Evolutionary conservation across 2,113 vertebrate genomes (phyloP).

Genomic region (Pyxicephalus adspersus): DNA sequence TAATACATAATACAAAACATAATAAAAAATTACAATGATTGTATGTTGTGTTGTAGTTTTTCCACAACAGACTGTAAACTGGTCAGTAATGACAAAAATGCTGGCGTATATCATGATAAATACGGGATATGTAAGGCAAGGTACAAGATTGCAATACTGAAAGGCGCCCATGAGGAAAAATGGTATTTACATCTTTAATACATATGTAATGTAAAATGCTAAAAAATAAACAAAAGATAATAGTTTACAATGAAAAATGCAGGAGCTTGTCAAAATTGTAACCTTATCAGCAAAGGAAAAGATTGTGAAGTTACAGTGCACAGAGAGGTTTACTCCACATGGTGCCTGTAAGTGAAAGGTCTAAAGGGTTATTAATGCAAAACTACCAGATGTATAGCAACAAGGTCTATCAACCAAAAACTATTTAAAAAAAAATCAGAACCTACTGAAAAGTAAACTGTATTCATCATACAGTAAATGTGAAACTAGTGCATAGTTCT

Average conservation of each 20-base stretch:
- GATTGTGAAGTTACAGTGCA: background rate
- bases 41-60: background rate
- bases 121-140: slow-evolving; percentile 74
- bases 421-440: no score
- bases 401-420: no score
- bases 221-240: slow-evolving; percentile 29
- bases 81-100: slow-evolving; percentile 45
- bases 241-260: background rate
- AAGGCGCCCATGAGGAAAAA: slow-evolving; percentile 65
- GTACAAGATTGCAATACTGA: slow-evolving; percentile 72
- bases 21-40: background rate
- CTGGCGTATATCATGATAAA: slow-evolving; percentile 65
- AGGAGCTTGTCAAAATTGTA: background rate
- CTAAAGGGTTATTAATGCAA: no score
- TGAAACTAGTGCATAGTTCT: slow-evolving; percentile 77
- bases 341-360: background rate
- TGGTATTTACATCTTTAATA: slow-evolving; percentile 70
- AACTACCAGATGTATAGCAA: no score
- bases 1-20: no score
- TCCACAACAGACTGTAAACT: background rate
- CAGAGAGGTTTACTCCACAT: background rate
- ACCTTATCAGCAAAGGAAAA: background rate
- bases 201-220: slow-evolving; percentile 64
- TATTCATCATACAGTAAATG: slow-evolving; percentile 65
- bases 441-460: slow-evolving; percentile 62